phyloP scores from a whole-genome alignment of 2,113 vertebrate species.

The Poecile atricapillus region DNA sequence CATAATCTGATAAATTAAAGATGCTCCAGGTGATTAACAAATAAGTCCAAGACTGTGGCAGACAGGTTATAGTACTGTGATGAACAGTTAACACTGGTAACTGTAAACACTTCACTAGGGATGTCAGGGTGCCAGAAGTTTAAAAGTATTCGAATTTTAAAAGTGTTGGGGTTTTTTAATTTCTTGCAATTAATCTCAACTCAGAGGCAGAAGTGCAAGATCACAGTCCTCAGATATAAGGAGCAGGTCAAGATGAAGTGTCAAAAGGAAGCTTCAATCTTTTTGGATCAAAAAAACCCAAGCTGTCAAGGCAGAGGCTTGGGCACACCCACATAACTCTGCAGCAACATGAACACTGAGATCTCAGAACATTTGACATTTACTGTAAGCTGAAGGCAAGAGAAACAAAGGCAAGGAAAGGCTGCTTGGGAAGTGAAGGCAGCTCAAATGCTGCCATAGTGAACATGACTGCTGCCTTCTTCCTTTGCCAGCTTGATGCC shows the following conservation, averaged over 20 bases:
- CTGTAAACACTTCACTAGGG: not conserved
- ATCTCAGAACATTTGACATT: constrained; percentile 8
- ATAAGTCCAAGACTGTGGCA: not conserved
- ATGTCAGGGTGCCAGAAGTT: not conserved
- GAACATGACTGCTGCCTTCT: not conserved
- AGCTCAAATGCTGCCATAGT: not conserved
- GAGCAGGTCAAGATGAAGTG: not conserved
- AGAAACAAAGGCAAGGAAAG: not conserved
- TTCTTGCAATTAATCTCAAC: not conserved
- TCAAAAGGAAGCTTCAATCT: not conserved
- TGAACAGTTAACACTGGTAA: not conserved
- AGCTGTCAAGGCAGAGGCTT: not conserved
- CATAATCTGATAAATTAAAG: not conserved
- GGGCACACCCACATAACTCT: not conserved
- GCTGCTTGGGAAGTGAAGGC: not conserved
- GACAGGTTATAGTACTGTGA: not conserved
- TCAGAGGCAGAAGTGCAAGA: not conserved
- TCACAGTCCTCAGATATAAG: not conserved
- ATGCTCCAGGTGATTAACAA: not conserved
- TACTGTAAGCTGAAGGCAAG: not conserved
- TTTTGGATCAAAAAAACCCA: not conserved
- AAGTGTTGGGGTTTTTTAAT: not conserved
- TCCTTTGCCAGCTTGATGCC: not conserved
- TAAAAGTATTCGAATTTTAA: not conserved
- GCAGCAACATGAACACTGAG: not conserved